phyloP scores from a whole-genome alignment of 2,888 invertebrate species.

The Monopis laevigella region DNA sequence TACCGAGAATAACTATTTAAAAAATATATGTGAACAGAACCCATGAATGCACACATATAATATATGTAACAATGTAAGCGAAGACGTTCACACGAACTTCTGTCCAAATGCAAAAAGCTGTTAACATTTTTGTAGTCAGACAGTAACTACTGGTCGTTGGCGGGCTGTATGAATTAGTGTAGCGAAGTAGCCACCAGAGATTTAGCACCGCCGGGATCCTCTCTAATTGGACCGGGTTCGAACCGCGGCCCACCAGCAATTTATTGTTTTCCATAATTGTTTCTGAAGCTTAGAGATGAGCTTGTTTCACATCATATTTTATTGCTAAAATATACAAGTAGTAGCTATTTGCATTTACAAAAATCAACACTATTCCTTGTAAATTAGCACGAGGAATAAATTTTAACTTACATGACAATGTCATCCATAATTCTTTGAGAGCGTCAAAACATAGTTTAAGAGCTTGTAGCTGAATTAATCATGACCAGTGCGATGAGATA shows the following conservation, averaged over 20 bases:
- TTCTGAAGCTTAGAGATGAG: slow-evolving; percentile 40
- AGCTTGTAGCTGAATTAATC: slow-evolving; percentile 7
- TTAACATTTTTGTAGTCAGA: slow-evolving; percentile 47
- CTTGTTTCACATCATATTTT: slow-evolving; percentile 15
- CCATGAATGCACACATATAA: too few relatives aligned
- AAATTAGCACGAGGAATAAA: background rate
- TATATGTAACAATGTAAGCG: too few relatives aligned
- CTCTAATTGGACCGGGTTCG: slow-evolving; percentile 60
- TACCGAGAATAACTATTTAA: too few relatives aligned
- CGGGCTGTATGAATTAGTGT: slow-evolving; percentile 57
- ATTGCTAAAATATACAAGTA: slow-evolving; percentile 7
- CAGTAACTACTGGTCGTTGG: slow-evolving; percentile 30
- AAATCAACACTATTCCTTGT: background rate
- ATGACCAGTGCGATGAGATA: slow-evolving; percentile 1
- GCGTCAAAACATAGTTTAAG: slow-evolving; percentile 9
- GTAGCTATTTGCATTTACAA: slow-evolving; percentile 8
- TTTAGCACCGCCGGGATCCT: slow-evolving; percentile 52
- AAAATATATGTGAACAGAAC: too few relatives aligned
- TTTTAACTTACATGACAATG: background rate
- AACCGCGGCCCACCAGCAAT: slow-evolving; percentile 36
- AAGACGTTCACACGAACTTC: slow-evolving; percentile 12
- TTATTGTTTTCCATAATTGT: slow-evolving; percentile 61
- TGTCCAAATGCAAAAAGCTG: slow-evolving; percentile 48
- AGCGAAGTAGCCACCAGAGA: slow-evolving; percentile 58
- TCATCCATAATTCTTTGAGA: background rate